These are phyloP conservation scores for Chamaedrilus cognettii DNA, from an alignment of 2,888 invertebrate genomes.

Conservation along the genomic window DNA sequence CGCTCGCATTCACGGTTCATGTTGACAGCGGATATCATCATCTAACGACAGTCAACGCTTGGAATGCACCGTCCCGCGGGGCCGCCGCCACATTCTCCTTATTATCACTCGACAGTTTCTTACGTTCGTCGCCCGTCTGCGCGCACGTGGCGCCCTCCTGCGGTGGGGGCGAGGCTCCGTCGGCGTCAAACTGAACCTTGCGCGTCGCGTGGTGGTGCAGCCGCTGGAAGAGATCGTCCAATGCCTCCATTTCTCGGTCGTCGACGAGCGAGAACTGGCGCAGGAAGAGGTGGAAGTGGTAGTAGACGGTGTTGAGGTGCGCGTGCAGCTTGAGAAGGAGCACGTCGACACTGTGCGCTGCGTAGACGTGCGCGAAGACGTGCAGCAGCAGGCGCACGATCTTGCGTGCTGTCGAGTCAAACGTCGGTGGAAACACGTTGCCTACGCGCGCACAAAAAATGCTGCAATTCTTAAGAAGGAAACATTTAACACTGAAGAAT, in stretches of 20 bases:
- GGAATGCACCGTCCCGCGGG: too few relatives aligned
- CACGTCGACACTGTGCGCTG: constrained; percentile 95
- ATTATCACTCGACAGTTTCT: neutral
- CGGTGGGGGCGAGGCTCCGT: too few relatives aligned
- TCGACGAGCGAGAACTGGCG: constrained; percentile 90
- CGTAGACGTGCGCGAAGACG: constrained; percentile 97
- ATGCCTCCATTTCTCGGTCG: constrained; percentile 92
- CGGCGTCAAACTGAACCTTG: neutral
- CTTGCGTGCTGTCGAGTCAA: constrained; percentile 94
- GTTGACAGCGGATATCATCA: too few relatives aligned
- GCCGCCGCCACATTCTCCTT: neutral
- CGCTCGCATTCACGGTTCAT: too few relatives aligned
- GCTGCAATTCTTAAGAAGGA: too few relatives aligned
- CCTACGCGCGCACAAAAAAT: too few relatives aligned
- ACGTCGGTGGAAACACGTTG: constrained; percentile 91
- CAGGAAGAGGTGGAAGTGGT: constrained; percentile 85
- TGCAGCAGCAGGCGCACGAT: constrained; percentile 96
- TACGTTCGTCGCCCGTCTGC: neutral
- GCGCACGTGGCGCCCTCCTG: too few relatives aligned
- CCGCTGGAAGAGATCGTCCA: constrained; percentile 72
- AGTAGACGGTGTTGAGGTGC: constrained; percentile 96
- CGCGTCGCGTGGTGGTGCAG: constrained; percentile 16
- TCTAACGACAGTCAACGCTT: too few relatives aligned
- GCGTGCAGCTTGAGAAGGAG: constrained; percentile 88
- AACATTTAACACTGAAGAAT: too few relatives aligned